These are phyloP conservation scores for Thalpophila matura DNA, from an alignment of 2,888 invertebrate species.

Conservation along the genomic window DNA sequence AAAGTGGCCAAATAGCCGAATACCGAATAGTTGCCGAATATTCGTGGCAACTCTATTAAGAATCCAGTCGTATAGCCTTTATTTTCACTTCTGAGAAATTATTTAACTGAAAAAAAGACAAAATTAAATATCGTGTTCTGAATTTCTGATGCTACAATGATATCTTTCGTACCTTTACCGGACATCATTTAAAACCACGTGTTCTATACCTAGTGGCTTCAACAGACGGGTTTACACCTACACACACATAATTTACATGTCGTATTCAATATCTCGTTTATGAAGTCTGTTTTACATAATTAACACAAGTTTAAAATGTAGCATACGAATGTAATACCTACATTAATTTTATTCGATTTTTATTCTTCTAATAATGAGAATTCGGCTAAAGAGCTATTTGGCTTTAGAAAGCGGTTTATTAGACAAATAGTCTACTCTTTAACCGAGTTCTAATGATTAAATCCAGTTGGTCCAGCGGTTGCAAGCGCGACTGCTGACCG, in stretches of 20 bases:
- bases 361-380: neutral
- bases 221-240: slow-evolving; percentile 35
- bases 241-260: slow-evolving; percentile 31
- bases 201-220: slow-evolving; percentile 13
- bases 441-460: too few relatives aligned
- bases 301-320: neutral
- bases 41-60: too few relatives aligned
- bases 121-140: neutral
- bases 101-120: neutral
- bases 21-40: too few relatives aligned
- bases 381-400: too few relatives aligned
- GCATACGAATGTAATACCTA: neutral
- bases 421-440: too few relatives aligned
- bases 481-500: too few relatives aligned
- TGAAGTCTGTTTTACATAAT: slow-evolving; percentile 15
- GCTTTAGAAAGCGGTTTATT: too few relatives aligned
- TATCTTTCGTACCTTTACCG: neutral
- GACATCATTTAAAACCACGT: slow-evolving; percentile 17
- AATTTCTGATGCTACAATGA: neutral
- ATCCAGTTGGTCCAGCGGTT: too few relatives aligned
- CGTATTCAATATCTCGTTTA: slow-evolving; percentile 16
- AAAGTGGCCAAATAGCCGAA: too few relatives aligned
- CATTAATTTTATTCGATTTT: too few relatives aligned
- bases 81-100: too few relatives aligned
- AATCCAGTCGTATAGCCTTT: too few relatives aligned